Evolutionary conservation across 1,140 invertebrate species (phyloP), one percentile per base, ranked within the genome.

Genomic region (Megalopta genalis): DNA sequence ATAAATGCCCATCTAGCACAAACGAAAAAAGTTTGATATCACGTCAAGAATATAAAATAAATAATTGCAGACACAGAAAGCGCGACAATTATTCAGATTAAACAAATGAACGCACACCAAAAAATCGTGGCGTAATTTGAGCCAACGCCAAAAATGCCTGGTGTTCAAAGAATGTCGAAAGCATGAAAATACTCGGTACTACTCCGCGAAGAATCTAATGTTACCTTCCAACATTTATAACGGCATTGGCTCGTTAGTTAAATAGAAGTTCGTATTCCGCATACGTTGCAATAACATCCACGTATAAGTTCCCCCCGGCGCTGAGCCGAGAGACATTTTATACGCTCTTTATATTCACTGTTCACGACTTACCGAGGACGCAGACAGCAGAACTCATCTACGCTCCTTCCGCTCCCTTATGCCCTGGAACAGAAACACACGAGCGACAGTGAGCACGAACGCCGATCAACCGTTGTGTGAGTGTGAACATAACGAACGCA

Each of bases 311-410:
- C 59, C 32, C 59, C 57, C 37, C 16, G 39, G 25, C n/a, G 25
- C 63, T 54, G 52, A 42, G 62, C 23, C 25, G 39, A 7, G 62
- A 75, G 76, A 79, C 69, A 83, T 83, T 84, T 69, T 67, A 71
- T 65, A 60, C 46, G 23, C 54, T 66, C 62, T 75, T 39, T 57
- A 84, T 60, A 69, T 73, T 72, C 37, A 18, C 10, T 21, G 64
- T 62, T 80, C 70, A 64, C 82, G 76, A 92, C 86, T 92, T 86
- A 92, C 90, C 89, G 81, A 88, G 76, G 82, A 76, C 77, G 83
- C 39, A 87, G 86, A 87, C 86, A 86, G 86, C 87, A 87, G 87
- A 87, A 91, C 85, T 91, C 91, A 92, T 91, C 90, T 92, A 90
- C 88, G 86, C 81, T 89, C 80, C 82, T 87, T 90, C 85, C 69